These are phyloP conservation scores for Platycnemis pennipes DNA, from an alignment of 2,888 invertebrate species.

Conservation along the genomic window DNA sequence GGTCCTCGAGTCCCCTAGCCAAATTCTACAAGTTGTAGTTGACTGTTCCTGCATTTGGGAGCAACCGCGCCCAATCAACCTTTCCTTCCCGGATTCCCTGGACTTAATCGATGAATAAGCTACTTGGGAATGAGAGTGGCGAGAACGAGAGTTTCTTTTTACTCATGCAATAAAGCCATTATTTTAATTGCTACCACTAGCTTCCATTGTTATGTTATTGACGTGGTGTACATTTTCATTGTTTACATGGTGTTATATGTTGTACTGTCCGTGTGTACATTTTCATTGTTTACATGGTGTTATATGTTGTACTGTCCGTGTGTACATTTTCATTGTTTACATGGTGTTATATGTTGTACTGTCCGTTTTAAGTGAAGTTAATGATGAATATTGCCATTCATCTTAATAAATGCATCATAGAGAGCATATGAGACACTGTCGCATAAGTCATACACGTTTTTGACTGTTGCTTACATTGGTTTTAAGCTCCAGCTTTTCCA, in stretches of 20 bases:
- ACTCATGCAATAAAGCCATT: no score
- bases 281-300: no score
- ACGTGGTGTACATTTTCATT: no score
- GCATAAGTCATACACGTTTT: not conserved
- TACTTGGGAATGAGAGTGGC: not conserved
- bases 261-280: no score
- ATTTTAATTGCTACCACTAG: no score
- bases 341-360: no score
- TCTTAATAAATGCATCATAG: not conserved
- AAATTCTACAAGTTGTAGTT: not conserved
- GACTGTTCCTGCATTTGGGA: not conserved
- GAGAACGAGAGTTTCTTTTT: not conserved
- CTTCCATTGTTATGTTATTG: no score
- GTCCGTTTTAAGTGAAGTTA: no score
- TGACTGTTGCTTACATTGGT: not conserved
- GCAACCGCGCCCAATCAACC: not conserved
- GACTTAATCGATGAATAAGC: not conserved
- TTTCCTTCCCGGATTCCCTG: not conserved
- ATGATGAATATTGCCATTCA: not conserved
- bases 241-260: no score
- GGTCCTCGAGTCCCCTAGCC: not conserved
- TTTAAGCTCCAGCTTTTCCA: not conserved
- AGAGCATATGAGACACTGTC: not conserved
- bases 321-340: no score
- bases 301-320: no score